Base-by-base conservation (phyloP, 2,113 vertebrate genomes). In the Melanerpes aurifrons region DNA sequence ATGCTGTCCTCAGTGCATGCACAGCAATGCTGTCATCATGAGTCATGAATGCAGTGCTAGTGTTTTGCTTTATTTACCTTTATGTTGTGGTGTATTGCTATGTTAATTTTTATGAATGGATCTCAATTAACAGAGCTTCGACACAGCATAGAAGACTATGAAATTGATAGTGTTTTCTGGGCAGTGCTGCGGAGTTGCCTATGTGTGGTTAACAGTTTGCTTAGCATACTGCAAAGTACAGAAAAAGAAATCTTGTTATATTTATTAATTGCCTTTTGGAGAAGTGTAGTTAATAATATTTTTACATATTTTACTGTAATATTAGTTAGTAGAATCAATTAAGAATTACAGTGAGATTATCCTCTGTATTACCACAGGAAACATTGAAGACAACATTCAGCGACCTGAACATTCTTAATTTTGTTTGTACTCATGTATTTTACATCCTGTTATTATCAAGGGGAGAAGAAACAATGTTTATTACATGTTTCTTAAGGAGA, bases 191-290 rank as follows among this genome's bases (percentile, higher is more conserved):
- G 47, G 57, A 54, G 24, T 18, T 77, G 35, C 20, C 15, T 77
- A 29, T 25, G 25, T 45, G 35, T 45, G 35, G 56, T 50, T 62
- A 72, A 58, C 22, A 31, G n/a, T 32, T 56, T 84, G 45, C 43
- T 83, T 32, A 54, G 25, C 19, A 4, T 70, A 40, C 57, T 59
- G 35, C 43, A 24, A 74, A 67, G 53, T 58, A 56, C 32, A 31
- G 63, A 19, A 11, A 19, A 11, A 3, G 0, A 2, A 0, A 3
- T 6, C 43, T 25, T 31, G 6, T 9, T 59, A 3, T 73, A 28
- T 69, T 76, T 80, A 56, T 50, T 71, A 48, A 58, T 48, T 77
- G 24, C 5, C 22, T 89, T 80, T 79, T 74, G 10, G 45, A 47
- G 61, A 66, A 79, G 48, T 25, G 19, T 28, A 57, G 37, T 37